phyloP scores from a whole-genome alignment of 1,140 invertebrate species.

The Drosophila insularis region DNA sequence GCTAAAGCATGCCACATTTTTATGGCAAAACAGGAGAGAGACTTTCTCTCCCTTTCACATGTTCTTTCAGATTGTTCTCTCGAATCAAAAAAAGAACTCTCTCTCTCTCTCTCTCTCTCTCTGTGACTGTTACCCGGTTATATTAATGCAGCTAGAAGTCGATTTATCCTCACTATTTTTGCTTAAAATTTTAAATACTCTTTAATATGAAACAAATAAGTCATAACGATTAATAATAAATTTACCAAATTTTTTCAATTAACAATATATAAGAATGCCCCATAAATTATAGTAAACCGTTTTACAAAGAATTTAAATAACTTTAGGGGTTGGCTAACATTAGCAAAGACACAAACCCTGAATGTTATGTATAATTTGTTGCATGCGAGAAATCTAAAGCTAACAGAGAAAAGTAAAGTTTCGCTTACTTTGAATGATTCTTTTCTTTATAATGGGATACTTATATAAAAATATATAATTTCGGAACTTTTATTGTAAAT shows the following conservation, averaged over 20 bases:
- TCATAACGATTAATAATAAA: too few relatives aligned
- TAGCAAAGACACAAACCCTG: constrained; percentile 48
- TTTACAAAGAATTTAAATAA: background rate
- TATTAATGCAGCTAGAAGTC: constrained; percentile 36
- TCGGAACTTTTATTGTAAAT: too few relatives aligned
- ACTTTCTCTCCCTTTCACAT: background rate
- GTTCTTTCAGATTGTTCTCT: background rate
- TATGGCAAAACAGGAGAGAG: constrained; percentile 42
- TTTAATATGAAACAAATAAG: background rate
- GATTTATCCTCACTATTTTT: constrained; percentile 36
- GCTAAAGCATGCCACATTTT: constrained; percentile 51
- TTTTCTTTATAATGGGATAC: too few relatives aligned
- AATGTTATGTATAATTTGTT: background rate
- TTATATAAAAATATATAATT: too few relatives aligned
- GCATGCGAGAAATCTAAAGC: constrained; percentile 37
- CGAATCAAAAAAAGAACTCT: background rate
- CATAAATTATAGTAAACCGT: too few relatives aligned
- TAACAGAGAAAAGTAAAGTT: background rate
- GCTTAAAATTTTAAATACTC: background rate
- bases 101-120: background rate
- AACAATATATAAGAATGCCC: background rate
- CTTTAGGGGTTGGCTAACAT: constrained; percentile 22
- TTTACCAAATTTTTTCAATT: background rate
- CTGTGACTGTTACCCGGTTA: constrained; percentile 60
- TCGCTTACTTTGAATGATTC: too few relatives aligned